phyloP scores from a whole-genome alignment of 2,113 vertebrate genomes.

The Cynoglossus semilaevis region DNA sequence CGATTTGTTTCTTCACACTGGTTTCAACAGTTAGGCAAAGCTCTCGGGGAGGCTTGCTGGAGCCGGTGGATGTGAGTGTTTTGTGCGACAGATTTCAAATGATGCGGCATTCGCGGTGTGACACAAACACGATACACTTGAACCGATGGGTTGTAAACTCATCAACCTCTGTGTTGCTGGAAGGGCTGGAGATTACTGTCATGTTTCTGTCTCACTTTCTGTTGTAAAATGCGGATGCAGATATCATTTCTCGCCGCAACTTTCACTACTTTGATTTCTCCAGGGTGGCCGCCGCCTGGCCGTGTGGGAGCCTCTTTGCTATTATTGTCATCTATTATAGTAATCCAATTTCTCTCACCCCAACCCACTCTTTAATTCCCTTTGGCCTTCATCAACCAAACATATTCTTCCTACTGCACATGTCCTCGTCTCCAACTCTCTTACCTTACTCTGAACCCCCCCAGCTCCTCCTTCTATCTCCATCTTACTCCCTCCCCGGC shows the following conservation, averaged over 20 bases:
- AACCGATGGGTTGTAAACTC: conserved; percentile 7
- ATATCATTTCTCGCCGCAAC: conserved; percentile 37
- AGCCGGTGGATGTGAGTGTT: background rate
- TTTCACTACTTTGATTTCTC: conserved; percentile 42
- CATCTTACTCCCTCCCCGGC: conserved; percentile 33
- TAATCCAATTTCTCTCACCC: conserved; percentile 45
- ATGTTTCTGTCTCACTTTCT: conserved; percentile 18
- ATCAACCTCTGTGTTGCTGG: background rate
- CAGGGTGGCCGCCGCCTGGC: conserved; percentile 19
- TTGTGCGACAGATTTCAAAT: background rate
- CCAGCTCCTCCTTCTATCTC: conserved; percentile 45
- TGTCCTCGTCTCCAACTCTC: conserved; percentile 46
- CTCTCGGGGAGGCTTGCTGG: background rate
- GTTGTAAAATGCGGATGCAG: conserved; percentile 32
- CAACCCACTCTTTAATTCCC: conserved; percentile 47
- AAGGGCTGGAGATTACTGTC: conserved; percentile 12
- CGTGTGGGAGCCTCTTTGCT: conserved; percentile 43
- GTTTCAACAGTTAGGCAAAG: background rate
- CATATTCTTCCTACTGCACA: conserved; percentile 23
- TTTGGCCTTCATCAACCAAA: conserved; percentile 54
- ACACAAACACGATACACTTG: background rate
- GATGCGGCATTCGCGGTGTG: background rate
- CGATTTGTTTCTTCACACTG: background rate
- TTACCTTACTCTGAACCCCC: conserved; percentile 24
- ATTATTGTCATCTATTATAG: conserved; percentile 65